Evolutionary conservation across 1,140 invertebrate species (phyloP), one percentile per base, ranked within the genome.

Genomic region (Tachypleus tridentatus): DNA sequence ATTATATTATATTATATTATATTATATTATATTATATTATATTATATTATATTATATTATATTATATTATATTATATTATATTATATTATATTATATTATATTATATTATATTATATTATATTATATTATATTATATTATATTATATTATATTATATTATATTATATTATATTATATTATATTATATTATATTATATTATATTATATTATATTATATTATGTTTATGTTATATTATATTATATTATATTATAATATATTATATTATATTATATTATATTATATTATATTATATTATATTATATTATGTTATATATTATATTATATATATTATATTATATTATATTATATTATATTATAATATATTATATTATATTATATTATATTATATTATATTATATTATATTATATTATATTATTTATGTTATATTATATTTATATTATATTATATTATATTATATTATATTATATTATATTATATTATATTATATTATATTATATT

Each of bases 1-100:
- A n/a, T n/a, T 54, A 54, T 54, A n/a, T n/a, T 54, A 54, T 54
- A n/a, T n/a, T 54, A 54, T 54, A n/a, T n/a, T 54, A 54, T 54
- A n/a, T n/a, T 54, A 54, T 54, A n/a, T n/a, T 54, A 54, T 54
- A n/a, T n/a, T 54, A 54, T 54, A n/a, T n/a, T 54, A 54, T 54
- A n/a, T n/a, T 54, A 54, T 54, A n/a, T n/a, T 54, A 54, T 54
- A n/a, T n/a, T 54, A 54, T 54, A n/a, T n/a, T 54, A 54, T 54
- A n/a, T n/a, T 54, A 54, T 54, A n/a, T n/a, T 54, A 54, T 54
- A n/a, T n/a, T 54, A 54, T 54, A n/a, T n/a, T 54, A 54, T 54
- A n/a, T n/a, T 54, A 54, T 54, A n/a, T n/a, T 54, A 54, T 54
- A n/a, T n/a, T 54, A 54, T 54, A n/a, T n/a, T 54, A 54, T 54